Percentiles rank a stretch among this genome's conserved stretches.
Evolutionary conservation across 1,140 invertebrate species (phyloP).

Genomic region (Protaetia brevitarsis): DNA sequence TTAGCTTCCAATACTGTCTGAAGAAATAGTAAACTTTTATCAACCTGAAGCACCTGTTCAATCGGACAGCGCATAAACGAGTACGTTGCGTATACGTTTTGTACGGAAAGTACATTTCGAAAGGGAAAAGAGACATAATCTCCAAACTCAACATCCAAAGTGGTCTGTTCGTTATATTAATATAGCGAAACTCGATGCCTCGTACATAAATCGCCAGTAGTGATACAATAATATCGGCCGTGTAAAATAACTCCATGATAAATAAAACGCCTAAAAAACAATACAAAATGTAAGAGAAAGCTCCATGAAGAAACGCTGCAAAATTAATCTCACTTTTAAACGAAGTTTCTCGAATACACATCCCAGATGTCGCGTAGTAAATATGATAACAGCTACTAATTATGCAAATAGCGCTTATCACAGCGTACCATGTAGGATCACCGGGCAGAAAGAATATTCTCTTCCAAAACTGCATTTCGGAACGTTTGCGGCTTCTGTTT

Average conservation of each 20-base stretch:
- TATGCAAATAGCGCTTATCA: neutral
- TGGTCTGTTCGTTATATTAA: neutral
- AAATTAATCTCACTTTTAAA: neutral
- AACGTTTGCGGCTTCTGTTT: too few relatives aligned
- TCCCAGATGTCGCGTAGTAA: neutral
- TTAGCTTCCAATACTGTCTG: neutral
- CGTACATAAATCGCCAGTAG: neutral
- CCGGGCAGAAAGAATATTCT: neutral
- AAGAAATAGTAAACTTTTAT: neutral
- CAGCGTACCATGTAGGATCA: neutral
- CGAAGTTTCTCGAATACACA: neutral
- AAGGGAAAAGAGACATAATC: neutral
- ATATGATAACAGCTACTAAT: neutral
- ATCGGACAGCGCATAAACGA: neutral
- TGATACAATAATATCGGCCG: neutral
- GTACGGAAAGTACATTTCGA: neutral
- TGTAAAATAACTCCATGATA: neutral
- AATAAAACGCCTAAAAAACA: neutral
- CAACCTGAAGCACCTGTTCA: neutral
- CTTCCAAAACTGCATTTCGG: neutral
- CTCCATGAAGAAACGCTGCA: neutral
- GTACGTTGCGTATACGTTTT: neutral
- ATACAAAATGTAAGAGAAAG: neutral
- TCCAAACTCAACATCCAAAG: neutral
- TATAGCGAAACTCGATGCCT: neutral